Evolutionary conservation across 2,797 vertebrate genomes (phyloP).

Genomic region (Trachurus trachurus): DNA sequence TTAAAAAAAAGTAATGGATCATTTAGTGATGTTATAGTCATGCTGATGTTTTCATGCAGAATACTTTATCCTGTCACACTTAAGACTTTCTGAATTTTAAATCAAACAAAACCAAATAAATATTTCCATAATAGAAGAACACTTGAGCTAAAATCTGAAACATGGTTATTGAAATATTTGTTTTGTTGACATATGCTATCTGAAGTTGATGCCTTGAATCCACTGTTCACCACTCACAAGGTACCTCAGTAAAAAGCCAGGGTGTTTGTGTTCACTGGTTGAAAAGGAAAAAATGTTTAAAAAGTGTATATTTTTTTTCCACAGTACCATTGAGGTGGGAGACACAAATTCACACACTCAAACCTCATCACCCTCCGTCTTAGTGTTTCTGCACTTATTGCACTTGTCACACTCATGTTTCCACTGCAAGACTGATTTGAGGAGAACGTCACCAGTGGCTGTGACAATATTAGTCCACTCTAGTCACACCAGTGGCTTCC

Average conservation of each 20-base stretch:
- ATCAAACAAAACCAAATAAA: background rate
- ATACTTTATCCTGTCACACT: background rate
- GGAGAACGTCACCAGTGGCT: conserved; percentile 1
- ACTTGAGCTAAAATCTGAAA: background rate
- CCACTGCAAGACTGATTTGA: conserved; percentile 39
- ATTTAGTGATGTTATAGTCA: background rate
- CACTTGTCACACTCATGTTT: conserved; percentile 19
- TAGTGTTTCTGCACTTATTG: conserved; percentile 22
- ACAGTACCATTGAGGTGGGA: background rate
- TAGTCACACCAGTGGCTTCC: conserved; percentile 21
- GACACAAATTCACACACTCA: background rate
- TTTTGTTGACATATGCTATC: background rate
- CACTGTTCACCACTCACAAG: background rate
- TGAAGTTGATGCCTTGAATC: background rate
- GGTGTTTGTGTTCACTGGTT: background rate
- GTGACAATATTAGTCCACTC: conserved; percentile 36
- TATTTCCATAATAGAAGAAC: background rate
- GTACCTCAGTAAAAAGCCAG: background rate
- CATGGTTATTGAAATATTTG: background rate
- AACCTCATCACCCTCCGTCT: background rate
- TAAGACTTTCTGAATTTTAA: background rate
- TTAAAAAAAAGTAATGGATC: conserved; percentile 3
- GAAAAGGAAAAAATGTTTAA: background rate
- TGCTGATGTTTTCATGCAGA: background rate
- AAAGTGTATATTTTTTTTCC: conserved; percentile 19